Evolutionary conservation across 2,888 invertebrate genomes (phyloP), one percentile per base, ranked within the genome.

Genomic region (Gryllus longicercus): DNA sequence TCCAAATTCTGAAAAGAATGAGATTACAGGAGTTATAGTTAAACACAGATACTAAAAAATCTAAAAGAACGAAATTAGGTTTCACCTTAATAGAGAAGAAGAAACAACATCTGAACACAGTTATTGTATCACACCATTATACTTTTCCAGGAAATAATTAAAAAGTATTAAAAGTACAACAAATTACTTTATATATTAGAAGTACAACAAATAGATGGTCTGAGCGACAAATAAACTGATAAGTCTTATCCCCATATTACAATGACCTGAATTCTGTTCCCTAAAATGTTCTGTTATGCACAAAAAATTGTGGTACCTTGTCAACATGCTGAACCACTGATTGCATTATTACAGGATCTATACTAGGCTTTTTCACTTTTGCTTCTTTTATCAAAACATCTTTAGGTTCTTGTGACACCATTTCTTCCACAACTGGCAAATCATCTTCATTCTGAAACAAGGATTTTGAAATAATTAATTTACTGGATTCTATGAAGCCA

Each of bases 331-430:
- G 63, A 18, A 18, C 63, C 8, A n/a, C 14, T 14, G 63, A 14
- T 63, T 63, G 63, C 14, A 63, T n/a, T 18, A 63, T 63, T 14
- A 63, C 63, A 38, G 79, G 50, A n/a, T 76, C 76, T 50, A 75
- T 81, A 21, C 63, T 78, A 10, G 82, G 82, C 74, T 82, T 82
- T 76, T 78, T 83, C 50, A 88, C 88, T 84, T 86, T 87, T 5
- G 88, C 88, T 84, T 88, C 88, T 84, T 88, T 88, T 23, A 88
- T 87, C 83, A 86, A 85, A n/a, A 86, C 83, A 79, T 83, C 83
- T 77, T 83, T 80, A 50, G 79, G 77, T 11, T 79, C 80, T 21
- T 81, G 79, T 23, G 81, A 78, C 21, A 81, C 80, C 81, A 82
- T 79, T 79, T 82, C 82, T 23, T 78, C 82, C 21, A 83, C 74